Evolutionary conservation across 2,888 invertebrate genomes (phyloP).

Genomic region (Chymomyza caudatula): DNA sequence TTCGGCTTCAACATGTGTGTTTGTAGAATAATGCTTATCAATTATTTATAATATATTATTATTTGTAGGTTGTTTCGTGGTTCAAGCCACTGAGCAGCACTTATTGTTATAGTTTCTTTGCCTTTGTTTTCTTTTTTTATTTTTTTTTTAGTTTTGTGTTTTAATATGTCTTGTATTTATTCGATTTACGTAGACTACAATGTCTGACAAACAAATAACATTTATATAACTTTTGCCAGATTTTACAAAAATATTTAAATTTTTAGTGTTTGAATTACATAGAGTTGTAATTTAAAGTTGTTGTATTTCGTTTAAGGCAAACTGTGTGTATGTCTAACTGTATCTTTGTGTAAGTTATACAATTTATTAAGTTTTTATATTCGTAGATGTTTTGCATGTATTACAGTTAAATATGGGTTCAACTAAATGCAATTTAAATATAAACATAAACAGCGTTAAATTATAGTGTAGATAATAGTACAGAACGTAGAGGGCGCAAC

Average conservation of each 20-base stretch:
- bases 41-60: constrained; percentile 8
- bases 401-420: not conserved
- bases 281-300: constrained; percentile 9
- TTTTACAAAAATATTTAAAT: constrained; percentile 58
- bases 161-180: constrained; percentile 31
- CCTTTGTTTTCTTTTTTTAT: constrained; percentile 1
- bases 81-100: constrained; percentile 48
- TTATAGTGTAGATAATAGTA: not conserved
- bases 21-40: constrained; percentile 17
- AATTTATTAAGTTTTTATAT: not conserved
- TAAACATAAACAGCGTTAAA: constrained; percentile 4
- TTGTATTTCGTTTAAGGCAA: constrained; percentile 35
- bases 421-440: constrained; percentile 34
- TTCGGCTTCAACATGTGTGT: not conserved
- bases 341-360: not conserved
- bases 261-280: constrained; percentile 17
- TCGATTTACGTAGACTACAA: constrained; percentile 42
- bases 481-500: constrained; percentile 8
- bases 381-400: constrained; percentile 15
- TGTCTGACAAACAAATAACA: constrained; percentile 43
- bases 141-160: not conserved
- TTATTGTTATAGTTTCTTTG: constrained; percentile 27
- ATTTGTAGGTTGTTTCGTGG: constrained; percentile 19
- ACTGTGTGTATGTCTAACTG: constrained; percentile 24
- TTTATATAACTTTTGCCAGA: constrained; percentile 32